These are phyloP conservation scores for Myotis daubentonii DNA, from an alignment of 2,797 vertebrate species.

Conservation along the genomic window DNA sequence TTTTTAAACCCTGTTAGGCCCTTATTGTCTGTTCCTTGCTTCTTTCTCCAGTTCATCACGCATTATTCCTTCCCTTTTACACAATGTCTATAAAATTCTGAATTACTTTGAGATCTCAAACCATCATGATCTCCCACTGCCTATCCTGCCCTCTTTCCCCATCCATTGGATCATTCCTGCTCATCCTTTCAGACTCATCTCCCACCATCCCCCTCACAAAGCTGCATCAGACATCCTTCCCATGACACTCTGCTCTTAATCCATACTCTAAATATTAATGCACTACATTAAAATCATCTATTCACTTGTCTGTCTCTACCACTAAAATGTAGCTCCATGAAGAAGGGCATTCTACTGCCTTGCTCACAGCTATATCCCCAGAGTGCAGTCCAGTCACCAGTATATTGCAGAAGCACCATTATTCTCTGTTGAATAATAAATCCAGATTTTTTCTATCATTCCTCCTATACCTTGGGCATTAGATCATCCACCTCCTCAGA, in stretches of 20 bases:
- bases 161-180: background rate
- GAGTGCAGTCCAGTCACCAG: background rate
- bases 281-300: background rate
- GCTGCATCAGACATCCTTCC: background rate
- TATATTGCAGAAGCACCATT: background rate
- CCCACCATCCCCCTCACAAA: background rate
- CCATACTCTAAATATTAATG: conserved; percentile 57
- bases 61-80: background rate
- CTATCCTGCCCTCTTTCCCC: background rate
- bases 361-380: background rate
- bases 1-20: background rate
- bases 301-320: background rate
- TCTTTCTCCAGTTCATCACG: background rate
- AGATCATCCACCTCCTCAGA: background rate
- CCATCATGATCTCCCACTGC: background rate
- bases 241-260: background rate
- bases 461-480: background rate
- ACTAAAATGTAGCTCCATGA: background rate
- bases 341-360: background rate
- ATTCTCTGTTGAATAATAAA: background rate
- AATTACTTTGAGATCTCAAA: background rate
- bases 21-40: background rate
- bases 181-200: conserved; percentile 2
- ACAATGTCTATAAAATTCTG: background rate
- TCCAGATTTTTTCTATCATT: background rate